A percentile compares a stretch with the other conserved stretches of the same genome.
phyloP scores from a whole-genome alignment of 2,113 vertebrate species.

The Trochalopteron elliotii region DNA sequence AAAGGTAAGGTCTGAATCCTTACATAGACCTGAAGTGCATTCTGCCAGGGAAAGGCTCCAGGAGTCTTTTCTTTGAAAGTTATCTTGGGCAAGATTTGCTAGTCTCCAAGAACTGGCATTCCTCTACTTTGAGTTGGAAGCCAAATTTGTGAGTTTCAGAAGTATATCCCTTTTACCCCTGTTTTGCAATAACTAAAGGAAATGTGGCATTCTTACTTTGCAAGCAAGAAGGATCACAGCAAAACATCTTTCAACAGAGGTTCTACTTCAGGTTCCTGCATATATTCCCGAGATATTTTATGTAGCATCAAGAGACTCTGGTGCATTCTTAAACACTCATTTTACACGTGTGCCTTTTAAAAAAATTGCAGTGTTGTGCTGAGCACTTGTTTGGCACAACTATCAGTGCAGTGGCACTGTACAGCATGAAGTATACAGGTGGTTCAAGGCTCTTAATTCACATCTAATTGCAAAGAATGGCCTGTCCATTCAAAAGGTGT shows the following conservation, averaged over 20 bases:
- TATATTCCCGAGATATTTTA: background rate
- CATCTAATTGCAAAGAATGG: background rate
- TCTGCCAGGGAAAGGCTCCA: background rate
- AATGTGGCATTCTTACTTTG: background rate
- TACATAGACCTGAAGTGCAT: background rate
- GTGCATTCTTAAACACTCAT: background rate
- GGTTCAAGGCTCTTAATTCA: background rate
- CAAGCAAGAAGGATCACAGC: background rate
- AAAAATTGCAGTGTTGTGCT: background rate
- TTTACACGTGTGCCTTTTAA: accelerated
- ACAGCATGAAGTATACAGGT: background rate
- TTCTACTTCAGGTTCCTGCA: background rate
- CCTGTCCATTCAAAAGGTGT: background rate
- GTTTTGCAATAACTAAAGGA: background rate
- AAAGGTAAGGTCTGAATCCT: background rate
- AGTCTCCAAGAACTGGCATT: background rate
- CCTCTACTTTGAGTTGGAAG: background rate
- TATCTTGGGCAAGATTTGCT: background rate
- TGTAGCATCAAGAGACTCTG: background rate
- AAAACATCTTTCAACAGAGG: background rate
- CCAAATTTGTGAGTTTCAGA: background rate
- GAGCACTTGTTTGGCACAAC: background rate
- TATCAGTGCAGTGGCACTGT: too few species aligned
- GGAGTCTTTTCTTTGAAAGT: background rate
- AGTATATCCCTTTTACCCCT: background rate